Evolutionary conservation across 1,140 invertebrate species (phyloP).

Genomic region (Bombus picipes): DNA sequence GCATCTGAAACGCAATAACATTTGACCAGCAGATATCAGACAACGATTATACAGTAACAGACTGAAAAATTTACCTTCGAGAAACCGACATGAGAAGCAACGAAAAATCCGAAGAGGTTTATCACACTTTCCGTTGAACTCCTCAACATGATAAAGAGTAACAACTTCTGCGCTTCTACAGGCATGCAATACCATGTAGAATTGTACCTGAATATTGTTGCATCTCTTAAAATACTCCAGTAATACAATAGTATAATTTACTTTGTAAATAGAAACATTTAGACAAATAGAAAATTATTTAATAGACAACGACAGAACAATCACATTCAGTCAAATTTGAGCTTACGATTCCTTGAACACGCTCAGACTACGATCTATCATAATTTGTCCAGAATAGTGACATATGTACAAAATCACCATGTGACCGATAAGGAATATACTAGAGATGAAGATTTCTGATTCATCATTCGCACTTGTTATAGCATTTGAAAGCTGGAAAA

Average conservation of each 20-base stretch:
- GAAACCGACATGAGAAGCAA: slow-evolving; percentile 20
- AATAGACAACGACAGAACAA: not conserved
- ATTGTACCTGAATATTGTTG: slow-evolving; percentile 3
- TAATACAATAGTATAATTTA: accelerated
- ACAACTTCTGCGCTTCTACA: slow-evolving; percentile 4
- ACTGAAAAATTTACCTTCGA: slow-evolving; percentile 16
- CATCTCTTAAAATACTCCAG: accelerated
- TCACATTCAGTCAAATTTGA: not conserved
- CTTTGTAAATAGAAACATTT: not conserved
- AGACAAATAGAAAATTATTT: not conserved
- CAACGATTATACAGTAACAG: not conserved
- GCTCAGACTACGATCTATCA: not conserved
- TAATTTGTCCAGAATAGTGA: not conserved
- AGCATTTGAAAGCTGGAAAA: not conserved
- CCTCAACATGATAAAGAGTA: slow-evolving; percentile 28
- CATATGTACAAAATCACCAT: not conserved
- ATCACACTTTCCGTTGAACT: not conserved
- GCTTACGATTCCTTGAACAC: not conserved
- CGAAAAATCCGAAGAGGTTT: slow-evolving; percentile 1
- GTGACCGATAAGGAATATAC: accelerated
- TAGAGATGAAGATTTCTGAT: not conserved
- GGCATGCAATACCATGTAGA: slow-evolving; percentile 32
- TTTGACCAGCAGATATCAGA: accelerated
- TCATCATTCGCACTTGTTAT: not conserved
- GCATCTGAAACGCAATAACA: slow-evolving; percentile 14